These are phyloP conservation scores for Melanotus villosus DNA, from an alignment of 2,888 invertebrate species.

Conservation along the genomic window DNA sequence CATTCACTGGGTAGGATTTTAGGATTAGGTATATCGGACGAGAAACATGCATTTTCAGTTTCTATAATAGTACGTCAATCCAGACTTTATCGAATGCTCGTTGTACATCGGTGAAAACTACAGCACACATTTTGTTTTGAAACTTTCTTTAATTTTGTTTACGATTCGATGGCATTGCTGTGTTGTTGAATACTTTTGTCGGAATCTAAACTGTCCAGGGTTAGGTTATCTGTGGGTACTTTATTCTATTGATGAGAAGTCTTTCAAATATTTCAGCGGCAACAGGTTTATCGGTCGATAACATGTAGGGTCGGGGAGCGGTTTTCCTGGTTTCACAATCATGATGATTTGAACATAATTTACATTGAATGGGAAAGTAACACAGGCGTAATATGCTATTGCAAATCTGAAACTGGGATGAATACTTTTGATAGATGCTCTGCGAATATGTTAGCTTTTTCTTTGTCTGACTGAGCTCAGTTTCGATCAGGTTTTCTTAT, in stretches of 20 bases:
- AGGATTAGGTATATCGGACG: background rate
- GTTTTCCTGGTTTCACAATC: constrained; percentile 12
- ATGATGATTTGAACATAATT: constrained; percentile 1
- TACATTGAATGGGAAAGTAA: no score
- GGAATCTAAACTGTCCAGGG: background rate
- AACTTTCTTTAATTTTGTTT: background rate
- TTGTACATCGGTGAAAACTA: background rate
- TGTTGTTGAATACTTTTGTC: background rate
- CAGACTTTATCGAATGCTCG: background rate
- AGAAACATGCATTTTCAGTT: background rate
- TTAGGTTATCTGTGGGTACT: background rate
- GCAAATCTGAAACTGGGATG: no score
- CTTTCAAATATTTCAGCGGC: background rate
- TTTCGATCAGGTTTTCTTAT: no score
- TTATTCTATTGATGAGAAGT: background rate
- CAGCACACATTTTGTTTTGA: background rate
- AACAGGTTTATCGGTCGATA: constrained; percentile 3
- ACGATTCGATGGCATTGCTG: background rate
- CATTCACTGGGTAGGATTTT: background rate
- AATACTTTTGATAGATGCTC: no score
- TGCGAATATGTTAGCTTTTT: no score
- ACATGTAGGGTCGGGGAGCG: background rate
- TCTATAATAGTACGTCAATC: background rate
- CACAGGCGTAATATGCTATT: no score
- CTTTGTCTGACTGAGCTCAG: no score